Percentiles rank a stretch among this genome's conserved stretches.
phyloP scores from a whole-genome alignment of 2,113 vertebrate species.

The Thomomys bottae region DNA sequence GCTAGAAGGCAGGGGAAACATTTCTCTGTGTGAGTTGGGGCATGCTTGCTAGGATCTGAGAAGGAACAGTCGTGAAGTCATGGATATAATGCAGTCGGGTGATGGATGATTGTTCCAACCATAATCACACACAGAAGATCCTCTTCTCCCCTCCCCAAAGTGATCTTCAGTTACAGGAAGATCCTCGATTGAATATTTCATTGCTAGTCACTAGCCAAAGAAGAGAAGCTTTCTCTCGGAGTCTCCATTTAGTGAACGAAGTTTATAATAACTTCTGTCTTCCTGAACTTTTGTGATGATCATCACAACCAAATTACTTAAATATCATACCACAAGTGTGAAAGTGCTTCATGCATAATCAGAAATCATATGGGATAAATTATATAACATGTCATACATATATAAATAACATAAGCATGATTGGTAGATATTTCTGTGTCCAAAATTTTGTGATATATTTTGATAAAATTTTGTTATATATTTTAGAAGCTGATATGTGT shows the following conservation, averaged over 20 bases:
- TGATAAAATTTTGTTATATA: constrained; percentile 41
- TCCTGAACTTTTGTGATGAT: constrained; percentile 8
- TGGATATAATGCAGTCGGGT: not conserved
- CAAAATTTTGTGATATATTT: constrained; percentile 17
- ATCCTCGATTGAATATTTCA: not conserved
- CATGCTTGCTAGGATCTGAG: not conserved
- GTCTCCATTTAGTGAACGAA: constrained; percentile 21
- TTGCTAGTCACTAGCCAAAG: not conserved
- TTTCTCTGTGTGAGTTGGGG: constrained; percentile 27
- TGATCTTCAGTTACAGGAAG: not conserved
- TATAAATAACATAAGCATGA: not conserved
- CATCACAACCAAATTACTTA: constrained; percentile 19
- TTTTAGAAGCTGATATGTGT: not conserved
- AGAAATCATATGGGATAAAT: constrained; percentile 26
- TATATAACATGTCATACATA: constrained; percentile 25
- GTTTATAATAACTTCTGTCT: not conserved
- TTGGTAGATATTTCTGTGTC: constrained; percentile 38
- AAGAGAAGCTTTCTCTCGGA: not conserved
- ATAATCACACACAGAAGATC: not conserved
- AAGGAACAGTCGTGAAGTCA: not conserved
- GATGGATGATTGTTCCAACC: not conserved
- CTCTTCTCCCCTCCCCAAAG: not conserved
- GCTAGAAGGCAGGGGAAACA: constrained; percentile 21
- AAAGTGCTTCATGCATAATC: not conserved
- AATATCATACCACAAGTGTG: not conserved